Evolutionary conservation across 2,113 vertebrate genomes (phyloP), one percentile per base, ranked within the genome.

Genomic region (Craseonycteris thonglongyai): DNA sequence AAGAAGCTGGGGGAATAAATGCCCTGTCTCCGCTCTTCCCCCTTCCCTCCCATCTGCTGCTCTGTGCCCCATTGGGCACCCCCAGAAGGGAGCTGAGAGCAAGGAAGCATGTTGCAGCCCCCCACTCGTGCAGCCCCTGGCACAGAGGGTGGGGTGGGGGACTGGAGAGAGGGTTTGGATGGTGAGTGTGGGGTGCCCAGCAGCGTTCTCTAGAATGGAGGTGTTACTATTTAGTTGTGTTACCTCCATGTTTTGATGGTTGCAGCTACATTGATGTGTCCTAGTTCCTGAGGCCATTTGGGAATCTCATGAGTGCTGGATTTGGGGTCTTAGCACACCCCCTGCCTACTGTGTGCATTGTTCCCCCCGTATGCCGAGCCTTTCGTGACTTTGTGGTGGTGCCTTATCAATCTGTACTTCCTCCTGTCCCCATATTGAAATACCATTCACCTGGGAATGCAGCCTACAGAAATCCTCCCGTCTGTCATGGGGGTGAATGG

Each of bases 131-230:
- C 19, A 38, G 56, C 40, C 45, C 81, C 56, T 65, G 1, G 38
- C 14, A 1, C 38, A 0, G 58, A 63, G 40, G 9, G 15, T 7
- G 26, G 12, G n/a, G 28, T 0, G 9, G 16, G 22, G 22, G 11
- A 1, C 16, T 1, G 15, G 49, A 28, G 61, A 3, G 18, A 6
- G 42, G 16, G 21, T 6, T 54, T 24, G 16, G 45, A 69, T 65
- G 56, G 33, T 21, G 2, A 1, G 16, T 0, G 0, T 1, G 0
- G 7, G 94, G 76, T 30, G 3, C 7, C 8, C 6, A 0, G 45
- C 16, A 0, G 4, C 5, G 8, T 1, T 4, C 42, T 24, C 24
- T 40, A 4, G 47, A 2, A 4, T 1, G 2, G 1, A 63, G 72
- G 24, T 9, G 9, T 9, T 24, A 1, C 7, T 3, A 13, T 4